Evolutionary conservation across 2,797 vertebrate species (phyloP).

Genomic region (Rhadinocentrus ornatus): DNA sequence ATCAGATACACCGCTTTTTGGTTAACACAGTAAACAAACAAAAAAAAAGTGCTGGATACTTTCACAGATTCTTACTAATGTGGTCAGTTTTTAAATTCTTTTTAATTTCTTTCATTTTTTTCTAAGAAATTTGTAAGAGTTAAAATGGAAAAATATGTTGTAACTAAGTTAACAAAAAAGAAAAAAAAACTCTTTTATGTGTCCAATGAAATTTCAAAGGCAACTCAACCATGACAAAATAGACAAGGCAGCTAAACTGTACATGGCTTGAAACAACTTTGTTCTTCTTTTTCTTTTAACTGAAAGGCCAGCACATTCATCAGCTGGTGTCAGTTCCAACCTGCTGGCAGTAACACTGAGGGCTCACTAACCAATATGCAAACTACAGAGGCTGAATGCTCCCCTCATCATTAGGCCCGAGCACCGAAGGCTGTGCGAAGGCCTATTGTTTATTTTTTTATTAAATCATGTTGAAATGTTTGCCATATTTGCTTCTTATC

Average conservation of each 20-base stretch:
- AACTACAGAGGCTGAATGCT: neutral
- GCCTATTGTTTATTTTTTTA: no score
- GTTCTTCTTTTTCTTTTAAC: neutral
- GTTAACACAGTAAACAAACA: conserved; percentile 59
- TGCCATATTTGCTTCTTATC: conserved; percentile 11
- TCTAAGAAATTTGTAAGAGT: conserved; percentile 32
- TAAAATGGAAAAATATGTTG: conserved; percentile 51
- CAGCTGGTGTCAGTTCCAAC: neutral
- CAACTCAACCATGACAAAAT: conserved; percentile 51
- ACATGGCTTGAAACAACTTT: conserved; percentile 58
- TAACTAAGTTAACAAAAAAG: conserved; percentile 66
- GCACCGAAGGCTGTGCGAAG: no score
- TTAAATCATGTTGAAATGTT: neutral
- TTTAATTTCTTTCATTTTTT: conserved; percentile 2
- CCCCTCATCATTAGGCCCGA: no score
- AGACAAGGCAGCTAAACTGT: conserved; percentile 76
- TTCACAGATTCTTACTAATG: conserved; percentile 63
- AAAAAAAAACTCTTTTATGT: conserved; percentile 57
- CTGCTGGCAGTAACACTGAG: neutral
- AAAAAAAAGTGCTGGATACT: conserved; percentile 84
- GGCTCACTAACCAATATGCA: neutral
- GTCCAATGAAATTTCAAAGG: conserved; percentile 58
- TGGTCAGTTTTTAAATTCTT: conserved; percentile 22
- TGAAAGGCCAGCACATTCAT: conserved; percentile 15
- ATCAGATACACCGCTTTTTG: conserved; percentile 9